Conservation (phyloP, 2,797 vertebrate genomes). For the Lagorchestes hirsutus region DNA sequence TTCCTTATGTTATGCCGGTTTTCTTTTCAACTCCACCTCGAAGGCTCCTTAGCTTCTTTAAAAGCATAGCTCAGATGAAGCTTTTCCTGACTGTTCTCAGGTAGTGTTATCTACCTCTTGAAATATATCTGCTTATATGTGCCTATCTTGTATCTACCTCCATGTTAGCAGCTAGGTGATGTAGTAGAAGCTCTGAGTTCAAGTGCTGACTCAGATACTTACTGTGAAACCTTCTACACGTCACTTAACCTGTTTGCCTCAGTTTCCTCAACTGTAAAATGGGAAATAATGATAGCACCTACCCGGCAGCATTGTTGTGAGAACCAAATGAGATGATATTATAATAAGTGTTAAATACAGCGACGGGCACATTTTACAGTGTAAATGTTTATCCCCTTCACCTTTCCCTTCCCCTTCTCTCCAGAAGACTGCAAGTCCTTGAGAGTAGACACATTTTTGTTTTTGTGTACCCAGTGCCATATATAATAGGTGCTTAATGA, state of each 20-base stretch:
- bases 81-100: neutral
- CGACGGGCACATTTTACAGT: no score
- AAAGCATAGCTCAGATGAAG: neutral
- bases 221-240: neutral
- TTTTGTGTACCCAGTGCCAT: neutral
- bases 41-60: neutral
- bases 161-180: neutral
- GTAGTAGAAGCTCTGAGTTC: neutral
- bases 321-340: neutral
- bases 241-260: neutral
- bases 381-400: neutral
- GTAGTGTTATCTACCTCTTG: neutral
- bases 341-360: neutral
- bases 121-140: neutral
- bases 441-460: neutral
- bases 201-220: neutral
- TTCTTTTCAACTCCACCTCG: neutral
- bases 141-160: neutral
- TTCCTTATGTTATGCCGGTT: neutral
- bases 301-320: neutral
- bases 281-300: neutral
- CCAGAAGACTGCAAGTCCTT: neutral
- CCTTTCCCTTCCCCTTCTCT: neutral
- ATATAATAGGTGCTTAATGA: neutral
- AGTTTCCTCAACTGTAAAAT: neutral